Evolutionary conservation across 1,140 invertebrate genomes (phyloP).

Genomic region (Drosophila pruinosa): DNA sequence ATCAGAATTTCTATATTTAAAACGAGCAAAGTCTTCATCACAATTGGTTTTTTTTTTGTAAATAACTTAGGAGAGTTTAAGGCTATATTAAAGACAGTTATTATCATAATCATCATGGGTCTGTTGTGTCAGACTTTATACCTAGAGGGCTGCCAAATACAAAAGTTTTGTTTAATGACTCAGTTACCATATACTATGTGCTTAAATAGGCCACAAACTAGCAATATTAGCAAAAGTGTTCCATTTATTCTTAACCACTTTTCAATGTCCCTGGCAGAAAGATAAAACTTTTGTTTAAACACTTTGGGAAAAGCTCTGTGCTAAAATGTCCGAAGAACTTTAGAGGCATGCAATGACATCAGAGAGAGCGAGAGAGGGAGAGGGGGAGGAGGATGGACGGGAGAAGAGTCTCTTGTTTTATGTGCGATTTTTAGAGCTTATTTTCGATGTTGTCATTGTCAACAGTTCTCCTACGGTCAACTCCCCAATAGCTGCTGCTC

Average conservation of each 20-base stretch:
- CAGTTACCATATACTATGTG: too few species aligned
- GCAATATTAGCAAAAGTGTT: neutral
- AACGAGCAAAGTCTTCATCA: too few species aligned
- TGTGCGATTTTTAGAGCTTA: constrained; percentile 12
- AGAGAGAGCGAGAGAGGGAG: constrained; percentile 3
- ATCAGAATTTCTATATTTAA: too few species aligned
- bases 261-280: neutral
- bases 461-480: neutral
- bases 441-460: constrained; percentile 42
- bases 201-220: neutral
- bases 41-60: too few species aligned
- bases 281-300: constrained; percentile 1
- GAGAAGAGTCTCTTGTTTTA: neutral
- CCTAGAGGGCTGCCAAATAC: too few species aligned
- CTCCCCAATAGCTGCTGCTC: too few species aligned
- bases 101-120: too few species aligned
- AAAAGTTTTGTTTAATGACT: neutral
- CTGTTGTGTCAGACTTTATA: too few species aligned
- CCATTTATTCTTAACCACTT: constrained; percentile 2
- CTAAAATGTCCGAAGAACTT: neutral
- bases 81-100: too few species aligned
- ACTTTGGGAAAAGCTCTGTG: neutral
- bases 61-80: too few species aligned
- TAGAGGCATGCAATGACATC: constrained; percentile 8
- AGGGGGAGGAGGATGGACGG: too few species aligned